Evolutionary conservation across 1,140 invertebrate genomes (phyloP), one percentile per base, ranked within the genome.

Genomic region (Drosophila trapezifrons): DNA sequence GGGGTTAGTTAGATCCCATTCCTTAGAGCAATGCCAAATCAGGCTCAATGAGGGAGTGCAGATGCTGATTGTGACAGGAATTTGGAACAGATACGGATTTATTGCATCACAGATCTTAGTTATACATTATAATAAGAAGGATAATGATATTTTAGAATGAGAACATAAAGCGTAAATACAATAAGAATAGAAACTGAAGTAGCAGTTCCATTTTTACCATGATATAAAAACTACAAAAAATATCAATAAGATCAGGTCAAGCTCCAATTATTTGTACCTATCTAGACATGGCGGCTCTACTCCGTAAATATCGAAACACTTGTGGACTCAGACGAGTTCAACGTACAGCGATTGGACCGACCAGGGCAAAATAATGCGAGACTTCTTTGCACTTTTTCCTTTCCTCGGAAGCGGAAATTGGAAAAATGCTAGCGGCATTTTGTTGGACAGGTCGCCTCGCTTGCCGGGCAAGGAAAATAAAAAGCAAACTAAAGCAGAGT

Each of bases 341-440:
- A 74, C 29, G 43, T n/a, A 40, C 45, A 73, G 15, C 18, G 20
- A 37, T 27, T 38, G 54, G 29, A 15, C 35, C 27, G 45, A 12
- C 38, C 20, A 40, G n/a, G 38, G 47, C 46, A 46, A 73, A 60
- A 72, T 59, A 73, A 73, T 62, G 69, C 18, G 47, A 73, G 60
- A 73, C 70, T 47, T 62, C 64, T 52, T 38, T 67, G 65, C 47
- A 55, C 67, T 71, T 69, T 69, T 52, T 55, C 71, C 54, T 67
- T 49, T 54, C 42, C 71, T 78, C 40, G 62, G 54, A 38, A 76
- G 56, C 80, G 80, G 80, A 83, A 83, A 83, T 83, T 83, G 80
- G 56, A 83, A 83, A 82, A 79, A 83, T 83, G 60, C 76, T 75
- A 52, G 47, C 69, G 80, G 76, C 80, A 83, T 82, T 79, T 76